Percentiles rank a stretch among this genome's conserved stretches.
phyloP scores from a whole-genome alignment of 2,888 invertebrate genomes.

The Tridacna crocea region DNA sequence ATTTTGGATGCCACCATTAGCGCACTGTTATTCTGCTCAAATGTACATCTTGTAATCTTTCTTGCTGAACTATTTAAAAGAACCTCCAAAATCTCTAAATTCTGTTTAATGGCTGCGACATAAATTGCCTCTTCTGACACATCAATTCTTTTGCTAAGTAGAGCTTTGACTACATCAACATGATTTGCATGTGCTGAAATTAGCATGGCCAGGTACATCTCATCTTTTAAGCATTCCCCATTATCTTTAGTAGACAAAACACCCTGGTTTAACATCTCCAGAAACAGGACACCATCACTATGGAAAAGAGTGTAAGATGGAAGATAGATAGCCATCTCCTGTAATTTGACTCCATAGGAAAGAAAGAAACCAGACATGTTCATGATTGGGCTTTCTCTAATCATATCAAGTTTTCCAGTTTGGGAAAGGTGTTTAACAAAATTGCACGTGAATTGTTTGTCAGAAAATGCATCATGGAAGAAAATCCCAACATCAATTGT shows the following conservation, averaged over 20 bases:
- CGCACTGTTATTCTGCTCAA: constrained; percentile 29
- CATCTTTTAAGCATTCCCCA: not conserved
- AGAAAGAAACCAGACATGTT: constrained; percentile 30
- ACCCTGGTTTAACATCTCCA: constrained; percentile 9
- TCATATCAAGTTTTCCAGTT: not conserved
- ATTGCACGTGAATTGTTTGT: not conserved
- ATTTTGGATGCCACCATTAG: constrained; percentile 40
- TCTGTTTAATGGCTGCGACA: constrained; percentile 30
- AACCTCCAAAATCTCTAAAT: constrained; percentile 14
- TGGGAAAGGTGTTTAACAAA: constrained; percentile 18
- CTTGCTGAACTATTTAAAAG: not conserved
- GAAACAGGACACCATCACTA: not conserved
- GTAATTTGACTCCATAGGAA: constrained; percentile 19
- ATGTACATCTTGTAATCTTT: not conserved
- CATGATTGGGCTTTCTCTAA: constrained; percentile 16
- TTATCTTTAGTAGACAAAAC: not conserved
- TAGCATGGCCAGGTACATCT: constrained; percentile 24
- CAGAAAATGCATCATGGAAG: constrained; percentile 21
- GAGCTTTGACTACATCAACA: constrained; percentile 21
- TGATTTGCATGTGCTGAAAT: constrained; percentile 29
- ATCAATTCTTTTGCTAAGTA: constrained; percentile 23
- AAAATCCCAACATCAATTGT: constrained; percentile 26
- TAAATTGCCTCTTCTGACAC: constrained; percentile 40
- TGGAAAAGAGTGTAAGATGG: constrained; percentile 12
- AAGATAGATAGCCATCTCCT: constrained; percentile 1